Conservation (phyloP, 2,113 vertebrate genomes). For the pig (Sus scrofa) region DNA sequence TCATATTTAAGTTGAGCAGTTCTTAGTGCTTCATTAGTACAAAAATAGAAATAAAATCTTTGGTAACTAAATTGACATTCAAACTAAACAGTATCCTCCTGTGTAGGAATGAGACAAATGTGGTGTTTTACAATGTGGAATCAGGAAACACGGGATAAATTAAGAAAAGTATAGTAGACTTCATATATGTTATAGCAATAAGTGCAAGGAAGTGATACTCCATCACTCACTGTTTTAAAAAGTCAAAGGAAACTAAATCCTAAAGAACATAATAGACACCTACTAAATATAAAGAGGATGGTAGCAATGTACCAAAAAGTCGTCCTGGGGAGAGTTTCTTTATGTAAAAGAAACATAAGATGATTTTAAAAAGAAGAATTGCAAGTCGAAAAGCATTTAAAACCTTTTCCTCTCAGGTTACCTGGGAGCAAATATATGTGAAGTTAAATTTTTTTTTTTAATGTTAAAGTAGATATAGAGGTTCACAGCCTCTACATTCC, state of each 20-base stretch:
- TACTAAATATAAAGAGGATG: constrained; percentile 31
- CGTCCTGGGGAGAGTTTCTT: neutral
- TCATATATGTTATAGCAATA: neutral
- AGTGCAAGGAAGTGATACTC: neutral
- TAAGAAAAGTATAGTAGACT: neutral
- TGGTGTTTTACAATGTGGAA: neutral
- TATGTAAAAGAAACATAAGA: neutral
- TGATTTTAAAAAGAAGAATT: constrained; percentile 39
- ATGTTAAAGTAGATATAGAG: neutral
- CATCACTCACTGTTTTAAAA: neutral
- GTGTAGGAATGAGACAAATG: neutral
- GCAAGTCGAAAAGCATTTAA: neutral
- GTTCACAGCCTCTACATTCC: neutral
- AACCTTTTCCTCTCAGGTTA: neutral
- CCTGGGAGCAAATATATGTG: neutral
- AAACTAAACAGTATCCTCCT: constrained; percentile 47
- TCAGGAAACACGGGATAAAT: constrained; percentile 1
- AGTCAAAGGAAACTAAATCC: constrained; percentile 20
- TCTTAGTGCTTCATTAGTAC: neutral
- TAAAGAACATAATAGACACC: constrained; percentile 19
- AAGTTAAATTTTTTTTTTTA: neutral
- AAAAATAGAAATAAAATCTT: constrained; percentile 45
- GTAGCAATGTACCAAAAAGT: neutral
- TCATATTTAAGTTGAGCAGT: neutral
- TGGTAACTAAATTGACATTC: neutral